phyloP scores from a whole-genome alignment of 2,113 vertebrate genomes.

The Crocuta crocuta region DNA sequence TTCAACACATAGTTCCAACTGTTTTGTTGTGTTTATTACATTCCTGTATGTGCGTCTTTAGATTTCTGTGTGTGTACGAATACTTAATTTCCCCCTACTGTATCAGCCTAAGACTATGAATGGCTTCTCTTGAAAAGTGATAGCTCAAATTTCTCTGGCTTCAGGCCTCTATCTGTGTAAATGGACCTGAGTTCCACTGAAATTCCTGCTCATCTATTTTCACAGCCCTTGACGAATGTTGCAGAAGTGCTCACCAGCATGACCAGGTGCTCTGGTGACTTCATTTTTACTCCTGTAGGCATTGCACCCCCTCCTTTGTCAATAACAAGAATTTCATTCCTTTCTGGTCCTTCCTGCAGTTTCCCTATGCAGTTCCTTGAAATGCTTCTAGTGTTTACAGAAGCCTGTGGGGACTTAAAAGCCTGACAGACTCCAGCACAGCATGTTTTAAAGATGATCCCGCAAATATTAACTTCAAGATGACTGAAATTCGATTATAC shows the following conservation, averaged over 20 bases:
- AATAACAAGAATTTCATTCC: neutral
- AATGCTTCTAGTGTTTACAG: neutral
- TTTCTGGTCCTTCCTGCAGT: neutral
- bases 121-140: neutral
- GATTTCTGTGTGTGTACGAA: too few species aligned
- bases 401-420: neutral
- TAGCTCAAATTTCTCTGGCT: neutral
- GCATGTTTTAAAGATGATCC: neutral
- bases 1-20: neutral
- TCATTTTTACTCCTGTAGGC: neutral
- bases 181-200: neutral
- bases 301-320: rapidly evolving
- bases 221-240: neutral
- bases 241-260: neutral
- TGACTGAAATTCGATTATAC: neutral
- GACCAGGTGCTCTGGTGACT: neutral
- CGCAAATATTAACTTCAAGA: neutral
- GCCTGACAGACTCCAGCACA: neutral
- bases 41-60: neutral
- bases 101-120: neutral
- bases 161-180: neutral
- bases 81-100: neutral
- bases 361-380: neutral
- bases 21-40: neutral
- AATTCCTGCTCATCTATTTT: neutral